phyloP scores from a whole-genome alignment of 1,140 invertebrate genomes.

The Radopholus similis region DNA sequence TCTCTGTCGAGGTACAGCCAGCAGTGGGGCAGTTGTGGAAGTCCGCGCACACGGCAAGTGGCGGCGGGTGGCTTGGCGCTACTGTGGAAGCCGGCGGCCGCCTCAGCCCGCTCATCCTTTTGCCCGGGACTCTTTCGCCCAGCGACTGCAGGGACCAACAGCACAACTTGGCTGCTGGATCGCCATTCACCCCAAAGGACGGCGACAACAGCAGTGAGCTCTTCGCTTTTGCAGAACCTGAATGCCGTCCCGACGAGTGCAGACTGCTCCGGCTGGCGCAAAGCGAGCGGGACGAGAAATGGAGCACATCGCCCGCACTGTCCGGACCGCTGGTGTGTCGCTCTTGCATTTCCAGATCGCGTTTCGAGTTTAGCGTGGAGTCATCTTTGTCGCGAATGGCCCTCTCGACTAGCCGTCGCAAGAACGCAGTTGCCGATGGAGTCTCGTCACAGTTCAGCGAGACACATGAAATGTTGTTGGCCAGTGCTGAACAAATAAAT shows the following conservation, averaged over 20 bases:
- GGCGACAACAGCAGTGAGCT: too few species aligned
- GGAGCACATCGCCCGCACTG: not conserved
- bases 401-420: conserved; percentile 19
- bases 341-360: not conserved
- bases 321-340: not conserved
- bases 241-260: not conserved
- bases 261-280: not conserved
- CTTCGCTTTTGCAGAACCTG: not conserved
- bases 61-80: too few species aligned
- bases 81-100: not conserved
- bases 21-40: not conserved
- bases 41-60: not conserved
- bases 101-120: not conserved
- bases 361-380: not conserved
- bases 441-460: conserved; percentile 24
- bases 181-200: too few species aligned
- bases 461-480: conserved; percentile 12
- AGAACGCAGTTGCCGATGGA: conserved; percentile 9
- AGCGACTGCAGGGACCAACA: not conserved
- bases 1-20: not conserved
- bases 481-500: conserved; percentile 1
- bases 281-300: not conserved
- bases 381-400: conserved; percentile 4
- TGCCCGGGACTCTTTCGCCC: not conserved
- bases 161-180: too few species aligned